Percentiles rank a stretch among this genome's conserved stretches.
Conservation (phyloP, 2,888 invertebrate genomes). For the Yponomeuta plumbellus region DNA sequence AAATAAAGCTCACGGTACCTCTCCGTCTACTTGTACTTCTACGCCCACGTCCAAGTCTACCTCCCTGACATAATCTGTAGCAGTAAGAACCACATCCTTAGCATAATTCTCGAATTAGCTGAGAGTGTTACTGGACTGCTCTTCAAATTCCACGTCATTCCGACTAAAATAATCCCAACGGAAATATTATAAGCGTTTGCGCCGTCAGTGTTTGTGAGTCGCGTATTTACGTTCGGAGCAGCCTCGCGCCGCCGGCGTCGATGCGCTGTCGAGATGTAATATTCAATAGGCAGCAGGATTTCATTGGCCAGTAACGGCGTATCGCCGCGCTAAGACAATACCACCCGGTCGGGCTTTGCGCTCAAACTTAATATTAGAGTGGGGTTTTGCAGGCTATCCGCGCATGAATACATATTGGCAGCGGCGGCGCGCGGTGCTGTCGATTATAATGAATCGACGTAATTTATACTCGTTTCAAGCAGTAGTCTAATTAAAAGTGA, state of each 20-base stretch:
- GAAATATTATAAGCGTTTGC: no score
- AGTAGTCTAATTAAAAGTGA: constrained; percentile 3
- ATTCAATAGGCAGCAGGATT: background rate
- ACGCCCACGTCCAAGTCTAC: no score
- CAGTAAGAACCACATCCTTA: no score
- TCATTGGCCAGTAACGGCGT: background rate
- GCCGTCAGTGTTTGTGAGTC: no score
- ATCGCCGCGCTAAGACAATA: constrained; percentile 11
- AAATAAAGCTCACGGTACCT: no score
- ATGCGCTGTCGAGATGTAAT: background rate
- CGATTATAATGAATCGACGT: background rate
- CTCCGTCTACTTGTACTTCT: no score
- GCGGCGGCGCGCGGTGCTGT: constrained; percentile 11
- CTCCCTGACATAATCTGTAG: no score
- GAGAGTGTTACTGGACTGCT: no score
- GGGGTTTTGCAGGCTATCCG: constrained; percentile 19
- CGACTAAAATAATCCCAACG: no score
- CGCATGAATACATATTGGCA: constrained; percentile 30
- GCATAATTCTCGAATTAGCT: no score
- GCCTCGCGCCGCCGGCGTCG: background rate
- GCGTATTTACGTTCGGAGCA: no score
- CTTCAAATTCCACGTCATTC: no score
- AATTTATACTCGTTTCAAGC: background rate
- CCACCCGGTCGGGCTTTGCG: background rate
- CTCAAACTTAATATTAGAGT: constrained; percentile 11